A percentile compares a stretch with the other conserved stretches of the same genome.
Conservation (phyloP, 2,113 vertebrate species). For the Dasyornis broadbenti region DNA sequence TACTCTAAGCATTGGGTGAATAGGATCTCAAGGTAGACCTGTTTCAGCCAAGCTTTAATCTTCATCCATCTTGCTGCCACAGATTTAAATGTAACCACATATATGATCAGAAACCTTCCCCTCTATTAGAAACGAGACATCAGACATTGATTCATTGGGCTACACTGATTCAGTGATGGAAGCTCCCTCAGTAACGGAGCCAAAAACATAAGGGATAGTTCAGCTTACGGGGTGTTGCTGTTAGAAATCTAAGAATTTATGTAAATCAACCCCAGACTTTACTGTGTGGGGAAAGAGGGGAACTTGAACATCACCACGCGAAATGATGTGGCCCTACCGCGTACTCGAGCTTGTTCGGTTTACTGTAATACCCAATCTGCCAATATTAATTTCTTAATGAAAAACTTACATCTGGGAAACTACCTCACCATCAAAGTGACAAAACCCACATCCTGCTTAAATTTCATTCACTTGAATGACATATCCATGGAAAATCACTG, state of each 20-base stretch:
- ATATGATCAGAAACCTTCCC: neutral
- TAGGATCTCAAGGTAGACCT: neutral
- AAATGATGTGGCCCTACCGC: neutral
- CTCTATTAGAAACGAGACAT: neutral
- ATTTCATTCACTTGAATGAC: slow-evolving; percentile 13
- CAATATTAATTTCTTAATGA: slow-evolving; percentile 37
- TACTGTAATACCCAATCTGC: slow-evolving; percentile 24
- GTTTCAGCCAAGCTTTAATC: neutral
- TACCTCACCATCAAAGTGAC: slow-evolving; percentile 15
- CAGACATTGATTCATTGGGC: neutral
- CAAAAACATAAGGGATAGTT: neutral
- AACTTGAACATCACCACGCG: neutral
- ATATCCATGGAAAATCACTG: slow-evolving; percentile 30
- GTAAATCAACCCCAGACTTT: slow-evolving; percentile 27
- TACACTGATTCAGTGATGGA: neutral
- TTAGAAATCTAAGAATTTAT: slow-evolving; percentile 13
- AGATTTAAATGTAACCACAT: neutral
- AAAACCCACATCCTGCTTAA: slow-evolving; percentile 38
- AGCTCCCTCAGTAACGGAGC: neutral
- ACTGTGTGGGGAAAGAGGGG: neutral
- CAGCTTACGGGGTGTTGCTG: neutral
- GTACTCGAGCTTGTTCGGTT: neutral
- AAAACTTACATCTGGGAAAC: slow-evolving; percentile 26
- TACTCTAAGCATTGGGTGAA: neutral
- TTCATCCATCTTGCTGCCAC: neutral